Evolutionary conservation across 2,888 invertebrate genomes (phyloP).

Genomic region (Cerastoderma edule): DNA sequence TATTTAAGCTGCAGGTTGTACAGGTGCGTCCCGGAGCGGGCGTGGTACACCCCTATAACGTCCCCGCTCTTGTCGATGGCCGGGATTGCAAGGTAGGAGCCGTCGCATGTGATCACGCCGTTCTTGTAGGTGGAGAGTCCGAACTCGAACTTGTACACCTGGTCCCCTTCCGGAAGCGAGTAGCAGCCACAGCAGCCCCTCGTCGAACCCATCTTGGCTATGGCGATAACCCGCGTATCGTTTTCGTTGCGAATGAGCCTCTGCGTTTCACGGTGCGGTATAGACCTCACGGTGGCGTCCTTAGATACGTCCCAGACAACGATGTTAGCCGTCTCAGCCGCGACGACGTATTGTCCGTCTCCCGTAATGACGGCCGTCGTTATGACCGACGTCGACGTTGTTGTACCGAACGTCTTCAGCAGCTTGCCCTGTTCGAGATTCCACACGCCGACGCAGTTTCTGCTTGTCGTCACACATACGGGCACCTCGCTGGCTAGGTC

Average conservation of each 20-base stretch:
- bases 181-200: conserved; percentile 75
- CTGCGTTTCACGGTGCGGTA: conserved; percentile 91
- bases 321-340: conserved; percentile 96
- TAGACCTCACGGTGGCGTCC: conserved; percentile 90
- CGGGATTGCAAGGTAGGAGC: conserved; percentile 87
- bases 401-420: conserved; percentile 94
- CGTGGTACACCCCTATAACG: conserved; percentile 92
- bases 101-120: conserved; percentile 93
- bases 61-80: conserved; percentile 92
- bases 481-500: conserved; percentile 87
- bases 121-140: conserved; percentile 90
- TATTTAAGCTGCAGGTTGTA: conserved; percentile 82
- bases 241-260: conserved; percentile 91
- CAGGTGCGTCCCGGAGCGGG: conserved; percentile 89
- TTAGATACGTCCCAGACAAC: conserved; percentile 93
- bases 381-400: conserved; percentile 96
- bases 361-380: conserved; percentile 95
- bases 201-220: conserved; percentile 85
- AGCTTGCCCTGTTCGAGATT: conserved; percentile 93
- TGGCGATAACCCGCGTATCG: conserved; percentile 90
- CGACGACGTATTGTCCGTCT: conserved; percentile 92
- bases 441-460: conserved; percentile 98
- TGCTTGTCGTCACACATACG: conserved; percentile 95
- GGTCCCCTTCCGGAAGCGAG: conserved; percentile 88
- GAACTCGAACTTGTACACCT: conserved; percentile 92